Base-by-base conservation (phyloP, 2,888 invertebrate species). In the Gasteruption jaculator region DNA sequence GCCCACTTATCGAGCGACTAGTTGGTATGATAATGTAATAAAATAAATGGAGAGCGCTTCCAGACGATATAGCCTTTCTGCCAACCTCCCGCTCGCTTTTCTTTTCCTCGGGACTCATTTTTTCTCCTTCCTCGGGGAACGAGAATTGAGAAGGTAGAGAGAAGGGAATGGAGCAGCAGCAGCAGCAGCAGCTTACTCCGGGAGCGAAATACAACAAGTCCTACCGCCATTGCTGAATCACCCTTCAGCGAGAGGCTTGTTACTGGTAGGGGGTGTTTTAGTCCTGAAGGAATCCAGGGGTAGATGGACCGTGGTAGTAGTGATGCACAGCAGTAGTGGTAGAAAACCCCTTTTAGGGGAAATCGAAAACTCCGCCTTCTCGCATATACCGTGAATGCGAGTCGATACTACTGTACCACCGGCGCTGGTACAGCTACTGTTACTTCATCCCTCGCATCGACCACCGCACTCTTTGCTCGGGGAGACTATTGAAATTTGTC, bases 11-110 rank as follows among this genome's bases (percentile, higher is more conserved):
- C 66, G 65, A 62, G 60, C 62, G 60, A 53, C 58, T 63, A 63
- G 62, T 65, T 65, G 68, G 67, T 68, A 70, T 70, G 70, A 70
- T 70, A 70, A 70, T 70, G 70, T 70, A 70, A 70, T 70, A 70
- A 70, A 70, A 69, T 69, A 69, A 70, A 67, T 70, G 68, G 65
- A 68, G 60, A 57, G 41, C 35, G 53, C 51, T 57, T 50, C 50
- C 51, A 45, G 47, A 46, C 53, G 52, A 57, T 56, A 59, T 51
- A 58, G 54, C 52, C 52, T 47, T 52, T 53, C 41, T 27, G 38
- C 29, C 32, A 21, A 36, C 33, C 30, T 22, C 30, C 21, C 24
- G 7, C 45, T 38, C 45, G 12, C 41, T 47, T 43, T 47, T 43
- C 43, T 36, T 38, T 41, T 41, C 40, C 19, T 20, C 12, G 4